Percentiles rank a stretch among this genome's conserved stretches.
phyloP scores from a whole-genome alignment of 2,888 invertebrate species.

The Cynaeus angustus region DNA sequence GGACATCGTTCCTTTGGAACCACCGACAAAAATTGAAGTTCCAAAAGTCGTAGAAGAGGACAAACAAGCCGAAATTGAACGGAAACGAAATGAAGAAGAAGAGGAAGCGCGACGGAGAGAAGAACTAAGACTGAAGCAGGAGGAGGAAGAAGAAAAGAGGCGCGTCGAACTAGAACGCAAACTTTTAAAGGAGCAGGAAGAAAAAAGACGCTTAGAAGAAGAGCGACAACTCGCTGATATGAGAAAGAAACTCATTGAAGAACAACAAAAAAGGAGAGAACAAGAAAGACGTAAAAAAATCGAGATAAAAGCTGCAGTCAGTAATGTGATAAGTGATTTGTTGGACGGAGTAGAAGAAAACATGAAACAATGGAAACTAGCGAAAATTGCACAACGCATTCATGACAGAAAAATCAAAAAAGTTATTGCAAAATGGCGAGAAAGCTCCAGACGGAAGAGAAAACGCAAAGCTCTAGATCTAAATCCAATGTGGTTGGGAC shows the following conservation, averaged over 20 bases:
- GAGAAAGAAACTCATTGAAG: constrained; percentile 41
- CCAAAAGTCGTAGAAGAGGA: background rate
- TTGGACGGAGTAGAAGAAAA: constrained; percentile 67
- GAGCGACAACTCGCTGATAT: constrained; percentile 18
- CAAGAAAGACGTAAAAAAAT: constrained; percentile 34
- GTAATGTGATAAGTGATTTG: constrained; percentile 64
- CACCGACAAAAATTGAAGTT: constrained; percentile 4
- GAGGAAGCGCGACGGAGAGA: constrained; percentile 49
- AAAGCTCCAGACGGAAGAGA: constrained; percentile 67
- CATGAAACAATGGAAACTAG: constrained; percentile 66
- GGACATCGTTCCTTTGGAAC: background rate
- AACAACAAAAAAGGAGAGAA: constrained; percentile 22
- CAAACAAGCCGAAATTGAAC: constrained; percentile 2
- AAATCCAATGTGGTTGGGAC: constrained; percentile 75
- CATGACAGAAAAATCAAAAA: constrained; percentile 66
- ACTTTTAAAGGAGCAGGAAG: constrained; percentile 57
- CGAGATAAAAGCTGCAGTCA: constrained; percentile 63
- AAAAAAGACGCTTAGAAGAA: constrained; percentile 44
- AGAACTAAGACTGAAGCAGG: constrained; percentile 51
- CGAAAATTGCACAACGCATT: constrained; percentile 67
- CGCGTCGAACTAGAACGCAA: constrained; percentile 52
- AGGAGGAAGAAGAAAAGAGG: constrained; percentile 52
- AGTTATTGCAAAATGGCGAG: constrained; percentile 72
- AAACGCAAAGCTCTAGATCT: constrained; percentile 74
- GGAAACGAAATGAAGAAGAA: constrained; percentile 51